A percentile compares a stretch with the other conserved stretches of the same genome.
phyloP scores from a whole-genome alignment of 2,113 vertebrate species.

The Ellobius talpinus region DNA sequence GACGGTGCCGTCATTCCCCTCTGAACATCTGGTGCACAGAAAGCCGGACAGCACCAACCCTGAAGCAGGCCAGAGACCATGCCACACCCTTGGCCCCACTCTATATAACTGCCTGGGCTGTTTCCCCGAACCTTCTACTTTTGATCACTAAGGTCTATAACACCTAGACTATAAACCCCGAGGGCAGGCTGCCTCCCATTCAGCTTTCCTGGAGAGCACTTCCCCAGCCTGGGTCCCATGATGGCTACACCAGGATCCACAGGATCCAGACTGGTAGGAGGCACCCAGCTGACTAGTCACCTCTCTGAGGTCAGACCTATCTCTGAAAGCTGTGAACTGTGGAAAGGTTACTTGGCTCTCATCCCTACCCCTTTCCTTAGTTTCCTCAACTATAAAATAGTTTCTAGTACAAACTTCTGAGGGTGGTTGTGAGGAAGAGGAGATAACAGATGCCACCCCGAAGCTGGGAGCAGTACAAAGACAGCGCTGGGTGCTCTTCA shows the following conservation, averaged over 20 bases:
- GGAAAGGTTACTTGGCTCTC: not conserved
- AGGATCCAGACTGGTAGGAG: fast-evolving
- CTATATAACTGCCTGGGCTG: not conserved
- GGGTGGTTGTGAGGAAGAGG: not conserved
- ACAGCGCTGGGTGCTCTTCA: not conserved
- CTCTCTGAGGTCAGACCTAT: not conserved
- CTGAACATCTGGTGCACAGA: not conserved
- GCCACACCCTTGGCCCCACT: not conserved
- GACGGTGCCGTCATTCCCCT: not conserved
- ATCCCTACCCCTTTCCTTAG: not conserved
- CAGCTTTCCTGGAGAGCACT: not conserved
- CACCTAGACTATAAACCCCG: not conserved
- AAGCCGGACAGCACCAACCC: not conserved
- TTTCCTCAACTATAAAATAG: not conserved
- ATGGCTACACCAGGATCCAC: fast-evolving
- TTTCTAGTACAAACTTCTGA: fast-evolving
- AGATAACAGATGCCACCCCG: fast-evolving
- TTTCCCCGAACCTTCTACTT: not conserved
- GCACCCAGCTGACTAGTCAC: not conserved
- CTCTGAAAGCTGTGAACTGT: not conserved
- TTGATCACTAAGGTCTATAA: not conserved
- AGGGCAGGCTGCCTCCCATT: not conserved
- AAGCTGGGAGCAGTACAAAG: not conserved
- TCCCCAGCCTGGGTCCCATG: not conserved
- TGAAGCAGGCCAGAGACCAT: not conserved